A percentile compares a stretch with the other conserved stretches of the same genome.
Evolutionary conservation across 2,888 invertebrate genomes (phyloP).

Genomic region (Drosophila mimetica): DNA sequence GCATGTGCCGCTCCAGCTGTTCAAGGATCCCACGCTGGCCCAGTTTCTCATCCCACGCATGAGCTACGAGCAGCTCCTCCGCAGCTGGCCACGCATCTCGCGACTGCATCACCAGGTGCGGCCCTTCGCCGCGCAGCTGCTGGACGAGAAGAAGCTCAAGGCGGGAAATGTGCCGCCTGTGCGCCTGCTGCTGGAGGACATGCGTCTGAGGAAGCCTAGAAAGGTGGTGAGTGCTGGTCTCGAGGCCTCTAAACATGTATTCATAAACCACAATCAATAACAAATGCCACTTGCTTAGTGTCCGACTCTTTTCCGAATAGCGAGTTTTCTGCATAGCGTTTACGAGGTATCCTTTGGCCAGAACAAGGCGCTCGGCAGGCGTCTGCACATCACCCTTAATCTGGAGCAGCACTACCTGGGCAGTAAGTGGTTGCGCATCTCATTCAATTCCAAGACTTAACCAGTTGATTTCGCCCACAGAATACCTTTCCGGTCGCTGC

Average conservation of each 20-base stretch:
- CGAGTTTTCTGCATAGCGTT: slow-evolving; percentile 50
- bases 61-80: slow-evolving; percentile 71
- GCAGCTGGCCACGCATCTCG: slow-evolving; percentile 57
- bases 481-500: slow-evolving; percentile 54
- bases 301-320: neutral
- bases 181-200: slow-evolving; percentile 66
- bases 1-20: slow-evolving; percentile 76
- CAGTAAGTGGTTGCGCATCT: slow-evolving; percentile 64
- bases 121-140: slow-evolving; percentile 32
- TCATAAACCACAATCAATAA: neutral
- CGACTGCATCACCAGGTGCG: neutral
- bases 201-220: slow-evolving; percentile 19
- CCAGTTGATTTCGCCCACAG: slow-evolving; percentile 15
- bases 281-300: neutral
- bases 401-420: slow-evolving; percentile 76
- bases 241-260: neutral
- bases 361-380: slow-evolving; percentile 66
- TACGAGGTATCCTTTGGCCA: slow-evolving; percentile 73
- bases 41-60: slow-evolving; percentile 69
- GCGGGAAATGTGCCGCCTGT: slow-evolving; percentile 73
- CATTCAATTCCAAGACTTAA: neutral
- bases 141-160: slow-evolving; percentile 53
- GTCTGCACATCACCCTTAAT: slow-evolving; percentile 81
- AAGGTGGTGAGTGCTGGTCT: slow-evolving; percentile 38
- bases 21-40: slow-evolving; percentile 55